Base-by-base conservation (phyloP, 2,797 vertebrate genomes). In the Fundulus diaphanus region DNA sequence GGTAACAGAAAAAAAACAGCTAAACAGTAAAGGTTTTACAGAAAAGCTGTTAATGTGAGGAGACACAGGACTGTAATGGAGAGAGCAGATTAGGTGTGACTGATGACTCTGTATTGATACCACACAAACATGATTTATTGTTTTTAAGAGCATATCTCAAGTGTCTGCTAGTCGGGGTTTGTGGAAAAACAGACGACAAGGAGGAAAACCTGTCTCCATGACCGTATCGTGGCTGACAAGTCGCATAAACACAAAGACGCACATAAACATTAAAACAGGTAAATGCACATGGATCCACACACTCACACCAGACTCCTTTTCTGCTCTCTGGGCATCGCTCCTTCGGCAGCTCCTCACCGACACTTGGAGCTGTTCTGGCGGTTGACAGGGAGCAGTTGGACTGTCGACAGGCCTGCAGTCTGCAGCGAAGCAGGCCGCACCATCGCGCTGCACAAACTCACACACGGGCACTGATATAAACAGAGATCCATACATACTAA, bases 371-470 rank as follows among this genome's bases (percentile, higher is more conserved):
- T 87, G 85, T 90, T 94, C 84, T 90, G 75, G 27, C 77, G 86
- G 87, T 87, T 92, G 93, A 94, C 91, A 80, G 84, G 86, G 85
- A 92, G 90, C 92, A 92, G 92, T 91, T 87, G 88, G 82, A 82
- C 93, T 94, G 93, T 93, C 92, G 90, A 80, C 90, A 88, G 79
- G 83, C 81, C 85, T 76, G 5, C 78, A 84, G 79, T 72, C 86
- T 91, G 90, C 89, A 86, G 81, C 86, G 89, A 88, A 86, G 78
- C 84, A 87, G 76, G 48, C 82, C 57, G 70, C 3, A 63, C 84
- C 86, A 78, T 77, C 82, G 87, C 37, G 35, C 71, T 77, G 33
- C 80, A 76, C 76, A 85, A 78, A 63, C 74, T 70, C 76, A 77
- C 77, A 72, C 77, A 80, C 75, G 70, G 44, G 73, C 33, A 12